Conservation (phyloP, 2,888 invertebrate genomes). For the Cephus pulcher region DNA sequence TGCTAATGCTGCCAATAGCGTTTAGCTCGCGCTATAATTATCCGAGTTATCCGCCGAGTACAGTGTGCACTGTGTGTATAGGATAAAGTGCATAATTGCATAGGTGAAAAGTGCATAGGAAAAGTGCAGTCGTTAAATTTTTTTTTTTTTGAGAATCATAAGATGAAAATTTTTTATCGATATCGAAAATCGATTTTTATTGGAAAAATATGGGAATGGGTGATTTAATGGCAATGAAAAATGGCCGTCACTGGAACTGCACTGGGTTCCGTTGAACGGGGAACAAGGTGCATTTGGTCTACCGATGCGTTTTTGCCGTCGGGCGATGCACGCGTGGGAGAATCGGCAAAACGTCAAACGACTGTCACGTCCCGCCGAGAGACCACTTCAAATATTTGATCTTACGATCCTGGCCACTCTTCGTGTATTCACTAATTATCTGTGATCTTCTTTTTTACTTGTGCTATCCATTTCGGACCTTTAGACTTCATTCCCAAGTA, state of each 20-base stretch:
- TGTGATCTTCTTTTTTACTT: not conserved
- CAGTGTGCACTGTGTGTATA: constrained; percentile 32
- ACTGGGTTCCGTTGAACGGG: not conserved
- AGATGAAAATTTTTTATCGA: not conserved
- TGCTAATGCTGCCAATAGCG: constrained; percentile 46
- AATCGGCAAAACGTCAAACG: not conserved
- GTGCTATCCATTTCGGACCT: not conserved
- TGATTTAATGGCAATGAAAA: not conserved
- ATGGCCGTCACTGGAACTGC: not conserved
- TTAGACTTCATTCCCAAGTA: not conserved
- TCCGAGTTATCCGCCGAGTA: constrained; percentile 44
- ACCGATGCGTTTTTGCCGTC: not conserved
- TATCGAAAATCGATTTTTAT: not conserved
- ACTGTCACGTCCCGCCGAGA: not conserved
- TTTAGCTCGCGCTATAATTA: constrained; percentile 45
- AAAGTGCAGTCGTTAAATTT: not conserved
- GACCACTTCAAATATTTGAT: not conserved
- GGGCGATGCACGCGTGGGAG: not conserved
- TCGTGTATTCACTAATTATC: not conserved
- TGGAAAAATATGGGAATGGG: not conserved
- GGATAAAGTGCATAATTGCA: not conserved
- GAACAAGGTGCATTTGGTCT: not conserved
- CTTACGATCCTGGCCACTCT: not conserved
- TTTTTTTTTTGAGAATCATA: not conserved
- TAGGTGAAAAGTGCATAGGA: no score